A percentile compares a stretch with the other conserved stretches of the same genome.
phyloP scores from a whole-genome alignment of 1,140 invertebrate genomes.

The Ceratosolen solmsi region DNA sequence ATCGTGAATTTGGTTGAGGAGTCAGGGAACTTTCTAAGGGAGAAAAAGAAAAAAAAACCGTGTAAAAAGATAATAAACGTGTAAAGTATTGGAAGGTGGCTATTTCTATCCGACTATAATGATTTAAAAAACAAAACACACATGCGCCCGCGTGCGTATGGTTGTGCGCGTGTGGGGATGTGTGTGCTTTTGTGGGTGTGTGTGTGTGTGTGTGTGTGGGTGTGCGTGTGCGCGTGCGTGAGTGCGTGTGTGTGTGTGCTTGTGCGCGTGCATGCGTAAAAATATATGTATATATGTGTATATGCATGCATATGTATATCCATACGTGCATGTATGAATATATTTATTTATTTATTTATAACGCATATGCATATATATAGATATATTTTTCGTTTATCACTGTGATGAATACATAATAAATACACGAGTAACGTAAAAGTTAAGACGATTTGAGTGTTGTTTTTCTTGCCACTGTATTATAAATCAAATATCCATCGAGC shows the following conservation, averaged over 20 bases:
- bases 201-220: too few species aligned
- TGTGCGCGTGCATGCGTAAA: conserved; percentile 40
- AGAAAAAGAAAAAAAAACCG: conserved; percentile 21
- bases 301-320: background rate
- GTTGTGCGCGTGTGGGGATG: too few species aligned
- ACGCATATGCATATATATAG: conserved; percentile 55
- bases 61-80: conserved; percentile 42
- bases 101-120: conserved; percentile 58
- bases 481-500: conserved; percentile 50
- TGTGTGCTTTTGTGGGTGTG: too few species aligned
- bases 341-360: conserved; percentile 36
- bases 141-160: too few species aligned
- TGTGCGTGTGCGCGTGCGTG: too few species aligned
- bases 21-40: background rate
- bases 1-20: conserved; percentile 9
- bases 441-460: conserved; percentile 69
- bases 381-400: conserved; percentile 73
- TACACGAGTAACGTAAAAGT: conserved; percentile 64
- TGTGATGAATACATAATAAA: conserved; percentile 71
- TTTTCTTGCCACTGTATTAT: conserved; percentile 66
- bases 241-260: too few species aligned
- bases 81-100: conserved; percentile 52
- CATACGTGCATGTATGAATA: conserved; percentile 54
- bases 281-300: background rate
- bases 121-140: conserved; percentile 55